Base-by-base conservation (phyloP, 2,888 invertebrate genomes). In the Lagria hirta region DNA sequence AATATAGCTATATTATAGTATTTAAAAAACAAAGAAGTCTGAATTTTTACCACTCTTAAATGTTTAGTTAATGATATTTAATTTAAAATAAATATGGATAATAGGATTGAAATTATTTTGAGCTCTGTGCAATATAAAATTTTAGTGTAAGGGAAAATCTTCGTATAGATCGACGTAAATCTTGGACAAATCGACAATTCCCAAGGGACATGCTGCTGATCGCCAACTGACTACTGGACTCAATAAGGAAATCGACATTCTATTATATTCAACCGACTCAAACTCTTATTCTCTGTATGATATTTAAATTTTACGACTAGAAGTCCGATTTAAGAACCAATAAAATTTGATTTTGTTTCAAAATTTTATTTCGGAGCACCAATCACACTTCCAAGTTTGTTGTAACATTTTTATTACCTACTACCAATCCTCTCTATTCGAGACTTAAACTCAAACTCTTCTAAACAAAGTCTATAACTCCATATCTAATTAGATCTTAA, bases 271-370 rank as follows among this genome's bases (percentile, higher is more conserved):
- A 43, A 47, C 46, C 51, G 44, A 46, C 23, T 47, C 48, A 43
- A 48, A 30, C 36, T 35, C 16, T 10, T 33, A 21, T 23, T 34
- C 17, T 27, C 29, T 43, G 38, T 43, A 23, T 34, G 38, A 54
- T 55, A 58, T 56, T 58, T 55, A 56, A 56, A 58, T 58, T 55
- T 49, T 52, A 54, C 49, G 49, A 37, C 33, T 42, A 44, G 40
- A 43, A 44, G 44, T 52, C 50, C 48, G 43, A 32, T 54, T 54
- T 54, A 51, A 52, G 48, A 51, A 45, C 41, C 49, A 48, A 54
- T 55, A 48, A 53, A 53, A 54, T 54, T 55, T 55, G 49, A 54
- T 54, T 53, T 41, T 45, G 46, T 23, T 41, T 43, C 46, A 34
- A 29, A 32, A 49, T 54, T 54, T 55, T 55, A 54, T 49, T 53